Conservation (phyloP, 2,113 vertebrate genomes). For the Clarias macrocephalus region DNA sequence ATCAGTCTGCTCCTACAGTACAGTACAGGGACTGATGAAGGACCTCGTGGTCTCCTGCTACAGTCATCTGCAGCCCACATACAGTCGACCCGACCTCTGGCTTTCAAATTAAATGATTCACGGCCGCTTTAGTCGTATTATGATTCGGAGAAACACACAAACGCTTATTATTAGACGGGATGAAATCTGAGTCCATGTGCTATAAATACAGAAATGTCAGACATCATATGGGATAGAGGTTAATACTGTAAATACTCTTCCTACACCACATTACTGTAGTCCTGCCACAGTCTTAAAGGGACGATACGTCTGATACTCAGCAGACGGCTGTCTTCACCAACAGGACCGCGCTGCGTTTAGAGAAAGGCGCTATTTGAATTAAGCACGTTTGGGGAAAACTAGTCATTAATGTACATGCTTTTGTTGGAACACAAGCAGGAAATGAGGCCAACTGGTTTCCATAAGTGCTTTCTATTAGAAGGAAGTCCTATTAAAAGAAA, state of each 20-base stretch:
- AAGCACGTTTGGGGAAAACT: not conserved
- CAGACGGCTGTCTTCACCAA: slow-evolving; percentile 58
- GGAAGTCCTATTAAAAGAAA: not conserved
- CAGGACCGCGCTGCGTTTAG: slow-evolving; percentile 51
- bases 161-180: not conserved
- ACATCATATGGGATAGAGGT: not conserved
- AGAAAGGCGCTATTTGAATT: not conserved
- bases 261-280: not conserved
- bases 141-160: not conserved
- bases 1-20: not conserved
- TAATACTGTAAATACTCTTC: not conserved
- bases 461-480: not conserved
- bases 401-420: not conserved
- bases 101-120: not conserved
- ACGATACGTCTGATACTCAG: slow-evolving; percentile 56
- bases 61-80: not conserved
- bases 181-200: not conserved
- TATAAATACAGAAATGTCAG: not conserved
- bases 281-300: slow-evolving; percentile 15
- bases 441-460: not conserved
- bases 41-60: not conserved
- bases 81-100: not conserved
- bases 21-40: not conserved
- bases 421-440: not conserved
- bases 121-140: not conserved